Evolutionary conservation across 2,113 vertebrate genomes (phyloP).

Genomic region (Chrysochloris asiatica): DNA sequence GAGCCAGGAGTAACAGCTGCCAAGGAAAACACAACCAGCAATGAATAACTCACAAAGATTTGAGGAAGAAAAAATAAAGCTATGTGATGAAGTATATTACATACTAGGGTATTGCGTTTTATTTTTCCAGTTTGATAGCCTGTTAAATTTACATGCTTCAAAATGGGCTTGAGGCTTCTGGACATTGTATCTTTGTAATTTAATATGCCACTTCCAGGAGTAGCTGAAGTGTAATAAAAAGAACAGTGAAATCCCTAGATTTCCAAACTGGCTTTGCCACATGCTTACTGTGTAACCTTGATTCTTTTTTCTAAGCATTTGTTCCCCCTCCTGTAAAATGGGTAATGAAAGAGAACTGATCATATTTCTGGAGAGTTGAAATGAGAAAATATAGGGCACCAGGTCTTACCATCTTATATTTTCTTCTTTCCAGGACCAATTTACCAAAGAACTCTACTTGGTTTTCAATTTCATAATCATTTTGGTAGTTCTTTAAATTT

Average conservation of each 20-base stretch:
- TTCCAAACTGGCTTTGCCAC: conserved; percentile 27
- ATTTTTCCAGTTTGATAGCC: conserved; percentile 64
- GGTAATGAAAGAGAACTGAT: neutral
- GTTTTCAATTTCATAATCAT: conserved; percentile 22
- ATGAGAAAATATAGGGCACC: neutral
- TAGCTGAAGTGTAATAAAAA: conserved; percentile 43
- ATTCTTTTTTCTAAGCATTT: conserved; percentile 10
- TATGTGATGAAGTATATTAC: conserved; percentile 46
- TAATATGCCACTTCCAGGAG: conserved; percentile 54
- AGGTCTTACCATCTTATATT: conserved; percentile 1
- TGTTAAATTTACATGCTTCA: conserved; percentile 62
- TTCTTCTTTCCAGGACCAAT: neutral
- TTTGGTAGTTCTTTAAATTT: neutral
- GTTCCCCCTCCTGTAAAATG: conserved; percentile 9
- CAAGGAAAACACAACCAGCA: conserved; percentile 72
- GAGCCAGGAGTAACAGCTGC: conserved; percentile 64
- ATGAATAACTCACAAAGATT: conserved; percentile 72
- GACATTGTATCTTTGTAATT: conserved; percentile 71
- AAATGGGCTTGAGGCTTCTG: conserved; percentile 38
- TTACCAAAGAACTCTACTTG: conserved; percentile 17
- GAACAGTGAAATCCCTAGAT: conserved; percentile 28
- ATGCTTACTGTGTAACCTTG: conserved; percentile 18
- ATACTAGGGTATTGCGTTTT: conserved; percentile 50
- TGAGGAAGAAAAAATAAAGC: conserved; percentile 60
- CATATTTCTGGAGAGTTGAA: conserved; percentile 15